Base-by-base conservation (phyloP, 2,888 invertebrate genomes). In the Glaucopsyche alexis region DNA sequence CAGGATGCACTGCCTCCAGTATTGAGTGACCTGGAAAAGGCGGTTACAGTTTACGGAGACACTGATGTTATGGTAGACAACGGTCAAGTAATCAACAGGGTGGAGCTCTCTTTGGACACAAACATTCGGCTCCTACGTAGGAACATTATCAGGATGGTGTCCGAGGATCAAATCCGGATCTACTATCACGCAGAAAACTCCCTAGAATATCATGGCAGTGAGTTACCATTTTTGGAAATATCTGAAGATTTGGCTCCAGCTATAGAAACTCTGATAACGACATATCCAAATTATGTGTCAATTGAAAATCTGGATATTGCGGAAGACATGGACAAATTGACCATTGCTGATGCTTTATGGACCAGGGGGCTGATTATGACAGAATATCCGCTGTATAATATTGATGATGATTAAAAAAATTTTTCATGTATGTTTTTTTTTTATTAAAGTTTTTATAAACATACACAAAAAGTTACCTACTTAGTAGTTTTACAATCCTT, bases 151-250 rank as follows among this genome's bases (percentile, higher is more conserved):
- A 92, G 89, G 76, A 87, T 97, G 80, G 94, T 96, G 0, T 87
- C 93, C 38, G 96, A 97, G 81, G 95, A 93, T 92, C 74, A 80
- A 0, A 87, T 95, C 29, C 94, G 94, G 71, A 81, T 98, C 49
- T 99, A 98, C 87, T 97, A 97, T 86, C 95, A 95, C 77, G 92
- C 95, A 65, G 97, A 98, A 82, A 99, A 99, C 87, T 96, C 96
- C 0, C 94, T 96, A 77, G 95, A 96, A 80, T 98, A 98, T 83
- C 97, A 97, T 83, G 97, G 96, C 50, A 95, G 95, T 83, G 97
- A 98, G 49, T 95, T 94, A 83, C 81, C 87, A 14, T 92, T 80
- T 77, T 86, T 99, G 75, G 97, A 97, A 84, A 94, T 99, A 75
- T 94, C 95, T 13, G 90, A 94, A 2, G 93, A 94, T 1, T 90